These are phyloP conservation scores for Gastracanthus pulcherrimus DNA, from an alignment of 2,888 invertebrate genomes.

Conservation along the genomic window DNA sequence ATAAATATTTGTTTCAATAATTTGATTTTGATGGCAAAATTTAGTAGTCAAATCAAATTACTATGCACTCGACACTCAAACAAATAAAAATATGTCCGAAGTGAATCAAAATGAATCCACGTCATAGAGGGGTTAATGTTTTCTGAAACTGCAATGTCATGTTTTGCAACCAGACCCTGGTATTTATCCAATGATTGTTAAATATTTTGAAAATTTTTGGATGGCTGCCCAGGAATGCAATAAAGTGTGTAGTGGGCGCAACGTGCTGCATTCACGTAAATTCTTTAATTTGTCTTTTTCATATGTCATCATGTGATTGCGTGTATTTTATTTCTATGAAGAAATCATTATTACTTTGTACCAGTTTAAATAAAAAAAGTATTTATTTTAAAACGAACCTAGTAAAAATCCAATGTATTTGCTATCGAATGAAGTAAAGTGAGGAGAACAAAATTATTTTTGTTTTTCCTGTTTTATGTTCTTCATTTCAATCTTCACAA, in stretches of 20 bases:
- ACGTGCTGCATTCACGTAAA: conserved; percentile 4
- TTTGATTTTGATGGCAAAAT: neutral
- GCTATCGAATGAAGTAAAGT: no score
- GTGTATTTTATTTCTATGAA: conserved; percentile 3
- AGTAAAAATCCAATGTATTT: neutral
- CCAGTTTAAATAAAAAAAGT: neutral
- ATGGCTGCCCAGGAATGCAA: conserved; percentile 50
- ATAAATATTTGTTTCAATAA: no score
- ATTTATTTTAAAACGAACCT: neutral
- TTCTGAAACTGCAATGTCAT: conserved; percentile 54
- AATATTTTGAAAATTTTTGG: conserved; percentile 57
- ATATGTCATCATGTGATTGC: conserved; percentile 28
- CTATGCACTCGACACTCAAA: neutral
- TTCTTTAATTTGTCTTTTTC: conserved; percentile 33
- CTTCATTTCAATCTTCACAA: neutral
- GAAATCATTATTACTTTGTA: neutral
- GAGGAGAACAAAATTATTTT: neutral
- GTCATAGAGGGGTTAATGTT: conserved; percentile 50
- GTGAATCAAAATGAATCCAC: conserved; percentile 37
- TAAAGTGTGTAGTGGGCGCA: neutral
- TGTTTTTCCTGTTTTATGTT: neutral
- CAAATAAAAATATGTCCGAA: conserved; percentile 9
- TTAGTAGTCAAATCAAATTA: neutral
- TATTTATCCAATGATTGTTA: conserved; percentile 56
- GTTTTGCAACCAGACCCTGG: conserved; percentile 52